A percentile compares a stretch with the other conserved stretches of the same genome.
Evolutionary conservation across 2,888 invertebrate species (phyloP).

Genomic region (Sarcophaga caerulescens): DNA sequence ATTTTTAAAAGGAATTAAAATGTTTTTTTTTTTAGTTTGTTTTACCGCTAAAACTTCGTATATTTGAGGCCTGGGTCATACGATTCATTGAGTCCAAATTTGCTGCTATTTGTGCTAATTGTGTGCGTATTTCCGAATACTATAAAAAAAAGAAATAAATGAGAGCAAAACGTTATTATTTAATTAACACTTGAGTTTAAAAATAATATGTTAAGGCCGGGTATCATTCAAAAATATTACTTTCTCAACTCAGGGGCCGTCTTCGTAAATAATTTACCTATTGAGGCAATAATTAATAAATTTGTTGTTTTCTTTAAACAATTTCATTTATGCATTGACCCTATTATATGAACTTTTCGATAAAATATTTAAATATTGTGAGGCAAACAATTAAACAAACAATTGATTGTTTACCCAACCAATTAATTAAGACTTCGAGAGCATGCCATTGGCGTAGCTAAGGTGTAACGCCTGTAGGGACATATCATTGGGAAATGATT

Average conservation of each 20-base stretch:
- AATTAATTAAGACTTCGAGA: neutral
- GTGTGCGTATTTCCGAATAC: conserved; percentile 79
- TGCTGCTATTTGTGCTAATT: conserved; percentile 76
- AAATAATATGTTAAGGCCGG: neutral
- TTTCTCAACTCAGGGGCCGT: neutral
- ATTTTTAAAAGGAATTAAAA: neutral
- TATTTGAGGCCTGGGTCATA: conserved; percentile 78
- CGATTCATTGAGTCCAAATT: conserved; percentile 80
- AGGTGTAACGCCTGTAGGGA: neutral
- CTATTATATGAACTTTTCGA: neutral
- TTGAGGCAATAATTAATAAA: too few relatives aligned
- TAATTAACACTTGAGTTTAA: conserved; percentile 41
- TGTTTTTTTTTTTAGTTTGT: neutral
- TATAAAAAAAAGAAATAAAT: conserved; percentile 67
- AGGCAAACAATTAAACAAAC: neutral
- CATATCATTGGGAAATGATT: neutral
- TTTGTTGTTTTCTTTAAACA: neutral
- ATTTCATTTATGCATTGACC: neutral
- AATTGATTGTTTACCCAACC: conserved; percentile 5
- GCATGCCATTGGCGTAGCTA: neutral
- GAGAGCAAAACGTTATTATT: conserved; percentile 28
- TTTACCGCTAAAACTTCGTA: conserved; percentile 78
- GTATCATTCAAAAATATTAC: neutral
- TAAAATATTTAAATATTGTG: neutral
- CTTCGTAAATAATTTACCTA: neutral